Evolutionary conservation across 2,797 vertebrate genomes (phyloP).

Genomic region (Phalloptychus januarius): DNA sequence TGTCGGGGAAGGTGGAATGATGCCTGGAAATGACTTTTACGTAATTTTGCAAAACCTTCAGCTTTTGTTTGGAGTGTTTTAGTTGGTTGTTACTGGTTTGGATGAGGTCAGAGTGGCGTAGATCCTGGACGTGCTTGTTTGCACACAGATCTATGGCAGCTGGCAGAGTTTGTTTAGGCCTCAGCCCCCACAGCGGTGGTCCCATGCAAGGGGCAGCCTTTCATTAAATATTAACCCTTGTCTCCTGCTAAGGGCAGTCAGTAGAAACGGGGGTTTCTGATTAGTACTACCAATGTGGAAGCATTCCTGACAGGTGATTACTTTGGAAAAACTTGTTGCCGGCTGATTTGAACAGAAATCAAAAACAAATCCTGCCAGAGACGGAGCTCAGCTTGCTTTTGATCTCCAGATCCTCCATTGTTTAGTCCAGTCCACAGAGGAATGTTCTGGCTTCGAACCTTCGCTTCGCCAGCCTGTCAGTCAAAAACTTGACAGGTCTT

Average conservation of each 20-base stretch:
- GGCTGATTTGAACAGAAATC: conserved; percentile 31
- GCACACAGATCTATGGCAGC: conserved; percentile 70
- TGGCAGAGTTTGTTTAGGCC: conserved; percentile 75
- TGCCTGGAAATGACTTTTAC: conserved; percentile 50
- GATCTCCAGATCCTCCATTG: conserved; percentile 16
- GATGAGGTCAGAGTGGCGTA: conserved; percentile 41
- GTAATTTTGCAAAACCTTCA: conserved; percentile 56
- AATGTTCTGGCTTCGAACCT: conserved; percentile 56
- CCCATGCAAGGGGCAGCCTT: conserved; percentile 56
- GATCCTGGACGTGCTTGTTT: conserved; percentile 64
- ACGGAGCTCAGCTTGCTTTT: conserved; percentile 29
- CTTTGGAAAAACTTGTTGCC: conserved; percentile 32
- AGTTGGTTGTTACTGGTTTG: conserved; percentile 28
- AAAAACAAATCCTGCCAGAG: neutral
- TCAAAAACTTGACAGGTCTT: conserved; percentile 33
- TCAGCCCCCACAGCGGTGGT: conserved; percentile 56
- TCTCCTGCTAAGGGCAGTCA: conserved; percentile 36
- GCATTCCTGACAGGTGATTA: conserved; percentile 44
- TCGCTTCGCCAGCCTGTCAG: conserved; percentile 42
- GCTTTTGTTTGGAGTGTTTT: conserved; percentile 39
- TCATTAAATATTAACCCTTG: conserved; percentile 65
- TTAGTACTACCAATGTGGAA: conserved; percentile 28
- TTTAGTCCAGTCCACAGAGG: conserved; percentile 35
- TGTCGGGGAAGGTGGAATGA: conserved; percentile 23
- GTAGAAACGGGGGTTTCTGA: conserved; percentile 16